These are phyloP conservation scores for Aurelia coerulea DNA, from an alignment of 30 jellyfish, hydroid and myxozoan species.

Conservation along the genomic window DNA sequence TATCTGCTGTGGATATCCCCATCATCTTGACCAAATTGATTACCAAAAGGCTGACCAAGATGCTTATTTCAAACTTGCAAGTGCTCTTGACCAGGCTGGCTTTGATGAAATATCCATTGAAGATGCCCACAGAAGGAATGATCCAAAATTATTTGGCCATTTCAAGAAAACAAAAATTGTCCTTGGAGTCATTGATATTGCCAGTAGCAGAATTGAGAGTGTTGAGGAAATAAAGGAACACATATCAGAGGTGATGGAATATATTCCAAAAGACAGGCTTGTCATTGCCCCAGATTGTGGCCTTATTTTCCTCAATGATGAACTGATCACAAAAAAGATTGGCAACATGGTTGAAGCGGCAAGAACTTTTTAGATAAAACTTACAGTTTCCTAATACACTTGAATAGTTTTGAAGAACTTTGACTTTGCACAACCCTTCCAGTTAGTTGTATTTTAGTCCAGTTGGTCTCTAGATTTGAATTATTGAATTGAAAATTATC, in stretches of 20 bases:
- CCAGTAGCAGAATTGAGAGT: constrained; percentile 59
- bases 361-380: not conserved
- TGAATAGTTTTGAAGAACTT: too few species aligned
- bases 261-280: constrained; percentile 45
- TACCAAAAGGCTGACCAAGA: constrained; percentile 56
- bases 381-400: too few species aligned
- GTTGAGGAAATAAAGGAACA: constrained; percentile 69
- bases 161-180: constrained; percentile 34
- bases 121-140: constrained; percentile 69
- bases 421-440: too few species aligned
- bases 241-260: constrained; percentile 35
- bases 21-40: constrained; percentile 49
- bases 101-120: constrained; percentile 53
- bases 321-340: constrained; percentile 20
- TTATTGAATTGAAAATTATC: too few species aligned
- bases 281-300: constrained; percentile 74
- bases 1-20: constrained; percentile 77
- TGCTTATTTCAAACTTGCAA: constrained; percentile 56
- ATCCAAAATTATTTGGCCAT: not conserved
- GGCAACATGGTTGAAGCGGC: constrained; percentile 62
- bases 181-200: constrained; percentile 76
- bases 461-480: too few species aligned
- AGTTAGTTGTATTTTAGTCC: too few species aligned
- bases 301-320: constrained; percentile 32
- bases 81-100: constrained; percentile 34